A percentile compares a stretch with the other conserved stretches of the same genome.
phyloP scores from a whole-genome alignment of 2,797 vertebrate species.

The Cynodonichthys magdalenae region DNA sequence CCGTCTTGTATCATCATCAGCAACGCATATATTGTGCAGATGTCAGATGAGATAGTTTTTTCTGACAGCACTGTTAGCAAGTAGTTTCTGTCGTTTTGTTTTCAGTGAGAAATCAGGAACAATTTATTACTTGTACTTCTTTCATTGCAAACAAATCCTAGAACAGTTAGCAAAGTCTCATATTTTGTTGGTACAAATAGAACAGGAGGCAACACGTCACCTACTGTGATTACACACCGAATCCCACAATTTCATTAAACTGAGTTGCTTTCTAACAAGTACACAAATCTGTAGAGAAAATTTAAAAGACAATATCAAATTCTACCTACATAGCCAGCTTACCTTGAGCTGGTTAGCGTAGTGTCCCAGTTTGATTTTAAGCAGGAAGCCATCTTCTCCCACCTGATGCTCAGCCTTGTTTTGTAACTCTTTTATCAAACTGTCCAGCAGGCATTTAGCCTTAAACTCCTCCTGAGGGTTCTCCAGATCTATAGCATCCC shows the following conservation, averaged over 20 bases:
- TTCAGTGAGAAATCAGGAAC: background rate
- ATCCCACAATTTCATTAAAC: background rate
- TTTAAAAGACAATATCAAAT: background rate
- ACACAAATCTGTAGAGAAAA: too few species aligned
- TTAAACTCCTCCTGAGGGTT: conserved; percentile 97
- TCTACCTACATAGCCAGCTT: background rate
- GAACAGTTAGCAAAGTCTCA: background rate
- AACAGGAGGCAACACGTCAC: background rate
- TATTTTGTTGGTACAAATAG: background rate
- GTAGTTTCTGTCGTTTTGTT: background rate
- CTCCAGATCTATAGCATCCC: conserved; percentile 96
- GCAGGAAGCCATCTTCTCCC: conserved; percentile 93
- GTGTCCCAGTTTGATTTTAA: conserved; percentile 97
- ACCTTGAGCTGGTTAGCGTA: conserved; percentile 94
- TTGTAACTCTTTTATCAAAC: conserved; percentile 89
- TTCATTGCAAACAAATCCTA: too few species aligned
- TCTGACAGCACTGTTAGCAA: too few species aligned
- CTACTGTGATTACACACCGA: background rate
- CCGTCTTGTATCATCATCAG: conserved; percentile 25
- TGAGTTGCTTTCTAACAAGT: background rate
- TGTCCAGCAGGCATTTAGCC: conserved; percentile 92
- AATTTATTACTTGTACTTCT: background rate
- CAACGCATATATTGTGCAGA: conserved; percentile 2
- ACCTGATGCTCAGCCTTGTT: conserved; percentile 96
- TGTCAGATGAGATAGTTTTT: conserved; percentile 1